Evolutionary conservation across 2,888 invertebrate species (phyloP), one percentile per base, ranked within the genome.

Genomic region (Drosophila melanosoma): DNA sequence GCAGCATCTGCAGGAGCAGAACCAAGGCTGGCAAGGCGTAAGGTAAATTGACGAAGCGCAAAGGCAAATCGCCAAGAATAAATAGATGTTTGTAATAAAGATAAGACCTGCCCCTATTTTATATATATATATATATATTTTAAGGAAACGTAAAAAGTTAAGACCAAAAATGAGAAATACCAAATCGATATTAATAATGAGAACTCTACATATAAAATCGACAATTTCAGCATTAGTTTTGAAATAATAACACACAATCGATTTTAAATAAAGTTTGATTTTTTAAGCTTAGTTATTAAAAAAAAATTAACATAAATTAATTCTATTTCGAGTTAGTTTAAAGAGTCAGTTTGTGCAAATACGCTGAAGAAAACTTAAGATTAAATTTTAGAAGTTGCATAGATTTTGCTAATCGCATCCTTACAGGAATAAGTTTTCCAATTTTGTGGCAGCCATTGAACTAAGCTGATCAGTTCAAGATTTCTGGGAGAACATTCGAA

Each of bases 41-140:
- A 90, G 90, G 90, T 90, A 90, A 90, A 91, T 90, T 82, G 80
- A 76, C 77, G 79, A 72, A 82, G 69, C 81, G 58, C 68, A 56
- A 72, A 60, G 57, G 66, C 53, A 83, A 73, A 68, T 57, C 33
- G 52, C 63, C 45, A 63, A 71, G 65, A 59, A 54, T 62, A 52
- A 51, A 53, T 12, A 15, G 42, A 67, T 59, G 23, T 36, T 40
- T 42, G 38, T 66, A 62, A 64, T 53, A 59, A 40, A 51, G 38
- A 62, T 17, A n/a, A 26, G 26, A 32, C 26, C 32, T 15, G 15
- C 38, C 26, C 12, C 6, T 29, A 35, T 56, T n/a, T 23, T n/a
- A n/a, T 20, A 36, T 35, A 23, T 36, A 59, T 33, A 26, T 11
- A 26, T 54, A 48, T n/a, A 15, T 48, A 45, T 23, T 54, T 53